A percentile compares a stretch with the other conserved stretches of the same genome.
Evolutionary conservation across 2,888 invertebrate genomes (phyloP).

Genomic region (Galeruca laticollis): DNA sequence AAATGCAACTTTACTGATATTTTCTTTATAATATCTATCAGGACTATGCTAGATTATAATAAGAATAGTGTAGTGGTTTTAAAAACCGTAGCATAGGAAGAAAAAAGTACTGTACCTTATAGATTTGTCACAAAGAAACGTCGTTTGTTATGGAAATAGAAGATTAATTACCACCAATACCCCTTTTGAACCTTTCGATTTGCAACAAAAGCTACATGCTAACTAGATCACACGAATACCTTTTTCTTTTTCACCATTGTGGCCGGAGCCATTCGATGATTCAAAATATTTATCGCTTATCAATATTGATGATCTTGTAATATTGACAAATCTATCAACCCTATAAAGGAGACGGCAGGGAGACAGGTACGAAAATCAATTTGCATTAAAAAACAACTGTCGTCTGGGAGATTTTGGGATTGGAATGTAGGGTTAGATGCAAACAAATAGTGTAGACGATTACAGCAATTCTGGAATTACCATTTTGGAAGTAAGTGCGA

Average conservation of each 20-base stretch:
- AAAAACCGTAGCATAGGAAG: too few relatives aligned
- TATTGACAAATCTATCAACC: constrained; percentile 58
- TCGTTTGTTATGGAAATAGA: constrained; percentile 34
- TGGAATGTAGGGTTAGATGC: not conserved
- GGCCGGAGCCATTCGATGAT: constrained; percentile 49
- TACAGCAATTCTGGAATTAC: too few relatives aligned
- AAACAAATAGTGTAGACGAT: constrained; percentile 25
- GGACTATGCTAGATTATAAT: too few relatives aligned
- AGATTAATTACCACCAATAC: constrained; percentile 44
- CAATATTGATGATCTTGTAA: constrained; percentile 58
- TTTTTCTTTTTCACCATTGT: constrained; percentile 41
- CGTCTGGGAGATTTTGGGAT: constrained; percentile 34
- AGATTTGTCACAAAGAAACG: constrained; percentile 1
- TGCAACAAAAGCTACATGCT: constrained; percentile 48
- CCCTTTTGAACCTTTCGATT: constrained; percentile 38
- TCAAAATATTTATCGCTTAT: constrained; percentile 60
- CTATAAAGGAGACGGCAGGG: constrained; percentile 24
- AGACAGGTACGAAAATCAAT: constrained; percentile 42
- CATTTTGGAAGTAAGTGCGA: too few relatives aligned
- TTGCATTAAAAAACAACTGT: constrained; percentile 46
- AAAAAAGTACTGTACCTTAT: not conserved
- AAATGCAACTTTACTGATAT: too few relatives aligned
- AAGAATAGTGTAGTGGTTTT: too few relatives aligned
- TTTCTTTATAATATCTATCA: too few relatives aligned
- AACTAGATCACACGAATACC: constrained; percentile 49